Percentiles rank a stretch among this genome's conserved stretches.
Evolutionary conservation across 1,140 invertebrate genomes (phyloP).

Genomic region (Portunus trituberculatus): DNA sequence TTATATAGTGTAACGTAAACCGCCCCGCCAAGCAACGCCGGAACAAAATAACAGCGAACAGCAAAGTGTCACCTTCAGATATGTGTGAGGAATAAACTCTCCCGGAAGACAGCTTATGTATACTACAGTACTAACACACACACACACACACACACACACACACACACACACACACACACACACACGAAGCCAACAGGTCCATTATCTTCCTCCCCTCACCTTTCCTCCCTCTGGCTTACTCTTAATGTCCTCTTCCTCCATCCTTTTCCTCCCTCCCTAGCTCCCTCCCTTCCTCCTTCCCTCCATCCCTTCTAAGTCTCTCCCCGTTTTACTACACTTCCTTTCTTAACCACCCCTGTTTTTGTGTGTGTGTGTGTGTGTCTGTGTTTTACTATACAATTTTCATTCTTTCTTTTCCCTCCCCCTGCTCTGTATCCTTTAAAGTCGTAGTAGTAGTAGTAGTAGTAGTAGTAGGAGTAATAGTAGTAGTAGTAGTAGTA

Average conservation of each 20-base stretch:
- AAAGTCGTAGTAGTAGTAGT: too few relatives aligned
- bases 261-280: neutral
- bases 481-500: too few relatives aligned
- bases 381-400: neutral
- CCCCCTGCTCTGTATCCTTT: neutral
- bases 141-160: neutral
- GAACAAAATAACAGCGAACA: neutral
- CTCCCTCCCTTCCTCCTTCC: neutral
- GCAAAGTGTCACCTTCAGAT: neutral
- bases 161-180: too few relatives aligned
- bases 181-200: neutral
- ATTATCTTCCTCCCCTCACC: neutral
- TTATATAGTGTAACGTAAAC: constrained; percentile 15
- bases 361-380: too few relatives aligned
- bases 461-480: too few relatives aligned
- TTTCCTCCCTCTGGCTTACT: constrained; percentile 10
- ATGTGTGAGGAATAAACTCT: too few relatives aligned
- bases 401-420: too few relatives aligned
- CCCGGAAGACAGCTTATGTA: too few relatives aligned
- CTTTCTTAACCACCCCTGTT: neutral
- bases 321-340: neutral
- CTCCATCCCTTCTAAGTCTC: too few relatives aligned
- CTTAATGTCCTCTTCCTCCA: neutral
- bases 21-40: neutral
- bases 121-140: neutral